These are phyloP conservation scores for Umimayanthus chanpuru DNA, from an alignment of 92 coral and sea anemone genomes.

Conservation along the genomic window DNA sequence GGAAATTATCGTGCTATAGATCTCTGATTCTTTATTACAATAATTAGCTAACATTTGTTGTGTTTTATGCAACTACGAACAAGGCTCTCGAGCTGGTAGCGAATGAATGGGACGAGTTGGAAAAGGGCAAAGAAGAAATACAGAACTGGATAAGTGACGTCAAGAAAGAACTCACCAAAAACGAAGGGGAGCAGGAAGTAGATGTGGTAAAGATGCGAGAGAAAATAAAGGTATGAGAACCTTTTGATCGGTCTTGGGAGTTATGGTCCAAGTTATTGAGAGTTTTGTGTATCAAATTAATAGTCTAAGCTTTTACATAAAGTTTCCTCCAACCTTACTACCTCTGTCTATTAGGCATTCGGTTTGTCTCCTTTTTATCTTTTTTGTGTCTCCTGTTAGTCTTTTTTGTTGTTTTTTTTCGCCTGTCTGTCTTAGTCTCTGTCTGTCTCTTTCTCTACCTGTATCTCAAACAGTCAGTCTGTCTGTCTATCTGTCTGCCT, in stretches of 20 bases:
- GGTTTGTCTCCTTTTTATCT: neutral
- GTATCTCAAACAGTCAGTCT: too few species aligned
- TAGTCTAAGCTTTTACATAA: neutral
- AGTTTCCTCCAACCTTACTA: neutral
- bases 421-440: too few species aligned
- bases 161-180: slow-evolving; percentile 76
- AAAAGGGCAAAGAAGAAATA: slow-evolving; percentile 85
- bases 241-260: neutral
- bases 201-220: slow-evolving; percentile 67
- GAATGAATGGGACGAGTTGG: slow-evolving; percentile 85
- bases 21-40: too few species aligned
- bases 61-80: slow-evolving; percentile 32
- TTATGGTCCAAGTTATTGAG: too few species aligned
- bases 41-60: neutral
- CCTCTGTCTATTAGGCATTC: neutral
- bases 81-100: slow-evolving; percentile 84
- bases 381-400: neutral
- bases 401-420: neutral
- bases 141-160: slow-evolving; percentile 85
- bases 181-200: slow-evolving; percentile 61
- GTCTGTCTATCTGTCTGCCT: too few species aligned
- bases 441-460: too few species aligned
- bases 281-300: neutral
- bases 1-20: too few species aligned
- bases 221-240: slow-evolving; percentile 67